Evolutionary conservation across 2,113 vertebrate species (phyloP), one percentile per base, ranked within the genome.

Genomic region (Bufo gargarizans): DNA sequence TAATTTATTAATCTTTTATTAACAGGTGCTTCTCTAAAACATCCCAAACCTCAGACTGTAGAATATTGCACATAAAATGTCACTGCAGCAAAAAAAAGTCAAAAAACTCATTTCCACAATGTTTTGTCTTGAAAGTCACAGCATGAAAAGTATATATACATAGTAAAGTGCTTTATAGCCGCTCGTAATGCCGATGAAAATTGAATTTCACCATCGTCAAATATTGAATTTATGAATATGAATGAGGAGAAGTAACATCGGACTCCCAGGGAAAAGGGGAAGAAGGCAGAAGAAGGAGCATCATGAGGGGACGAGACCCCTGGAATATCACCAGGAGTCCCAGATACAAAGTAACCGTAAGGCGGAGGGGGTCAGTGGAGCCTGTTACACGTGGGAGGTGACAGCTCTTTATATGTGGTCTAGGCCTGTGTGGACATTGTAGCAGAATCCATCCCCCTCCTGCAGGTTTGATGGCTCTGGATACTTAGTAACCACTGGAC

Each of bases 141-240:
- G 43, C 77, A 78, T 79, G 85, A 79, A 82, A 87, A 74, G 78
- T 87, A 82, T 87, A 87, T 82, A 74, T 56, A 74, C 86, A 72
- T 61, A 87, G 86, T 82, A 82, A 87, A 86, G 82, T 82, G 53
- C 56, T 82, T 87, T 82, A 87, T 82, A 82, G 86, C 77, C 45
- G 65, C 16, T 87, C 78, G 78, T 74, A 87, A 82, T 87, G 86
- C 86, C 82, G 82, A 87, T 87, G 78, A 87, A 87, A 87, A 87
- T 87, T 81, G 77, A 87, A 82, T 87, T 82, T 82, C 86, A 82
- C 47, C 77, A 61, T 55, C 55, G 74, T 87, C 78, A 87, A 87
- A 82, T 82, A 82, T 80, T 82, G 86, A 87, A 87, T 87, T 86
- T 87, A 79, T 87, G 85, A 87, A 87, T 79, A 22, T 50, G 59